Evolutionary conservation across 2,888 invertebrate genomes (phyloP).

Genomic region (Lasius platythorax): DNA sequence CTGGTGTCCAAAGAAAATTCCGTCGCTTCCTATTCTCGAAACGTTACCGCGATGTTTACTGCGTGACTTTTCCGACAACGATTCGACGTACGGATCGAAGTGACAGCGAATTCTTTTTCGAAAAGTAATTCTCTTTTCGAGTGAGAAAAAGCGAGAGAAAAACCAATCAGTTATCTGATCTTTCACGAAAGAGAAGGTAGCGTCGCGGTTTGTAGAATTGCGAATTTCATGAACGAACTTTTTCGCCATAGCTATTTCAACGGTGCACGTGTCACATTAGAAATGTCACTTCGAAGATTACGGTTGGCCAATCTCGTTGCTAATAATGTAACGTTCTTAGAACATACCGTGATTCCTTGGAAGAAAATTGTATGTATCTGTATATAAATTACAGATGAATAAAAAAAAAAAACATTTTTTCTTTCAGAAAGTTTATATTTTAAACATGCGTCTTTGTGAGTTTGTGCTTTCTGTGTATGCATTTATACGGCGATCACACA

Average conservation of each 20-base stretch:
- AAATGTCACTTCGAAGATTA: constrained; percentile 11
- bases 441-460: no score
- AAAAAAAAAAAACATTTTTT: neutral
- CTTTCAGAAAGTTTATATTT: no score
- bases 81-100: neutral
- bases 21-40: neutral
- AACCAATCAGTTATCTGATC: constrained; percentile 17
- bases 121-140: constrained; percentile 32
- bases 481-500: no score
- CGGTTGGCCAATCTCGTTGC: neutral
- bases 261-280: neutral
- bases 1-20: constrained; percentile 3
- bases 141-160: constrained; percentile 2
- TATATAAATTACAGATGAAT: neutral
- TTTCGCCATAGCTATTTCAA: neutral
- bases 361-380: neutral
- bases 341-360: neutral
- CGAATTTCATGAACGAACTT: neutral
- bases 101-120: constrained; percentile 33
- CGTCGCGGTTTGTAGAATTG: neutral
- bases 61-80: constrained; percentile 31
- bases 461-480: no score
- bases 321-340: neutral
- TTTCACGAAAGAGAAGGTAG: neutral
- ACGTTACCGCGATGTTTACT: neutral